Evolutionary conservation across 2,888 invertebrate species (phyloP), one percentile per base, ranked within the genome.

Genomic region (Zaprionus obscuricornis): DNA sequence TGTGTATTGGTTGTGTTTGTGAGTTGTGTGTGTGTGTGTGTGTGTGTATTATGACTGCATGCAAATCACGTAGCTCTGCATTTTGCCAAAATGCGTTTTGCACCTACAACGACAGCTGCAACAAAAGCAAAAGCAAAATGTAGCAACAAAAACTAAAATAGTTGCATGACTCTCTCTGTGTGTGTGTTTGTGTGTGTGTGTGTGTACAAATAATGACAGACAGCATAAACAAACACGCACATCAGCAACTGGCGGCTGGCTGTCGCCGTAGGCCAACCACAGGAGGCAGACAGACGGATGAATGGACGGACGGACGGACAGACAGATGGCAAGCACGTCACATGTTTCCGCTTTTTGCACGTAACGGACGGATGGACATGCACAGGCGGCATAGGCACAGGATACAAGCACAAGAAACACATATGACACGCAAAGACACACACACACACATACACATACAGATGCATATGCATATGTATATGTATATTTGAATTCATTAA

Each of bases 81-180:
- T 82, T 85, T 85, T 74, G 84, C 57, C 76, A 85, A 85, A 86
- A 83, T 78, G 83, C 83, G 72, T 86, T 85, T 85, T 82, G 66
- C 83, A 78, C 76, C 74, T 56, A 67, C 68, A 66, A 46, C 65
- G 54, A 51, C 60, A 68, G 72, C 54, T 64, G 51, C 56, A 55
- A 13, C 24, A 43, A 33, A 24, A 59, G 40, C 55, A 49, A 60
- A 26, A 73, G n/a, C n/a, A n/a, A n/a, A n/a, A n/a, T n/a, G n/a
- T n/a, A n/a, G n/a, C n/a, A n/a, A 66, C 60, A 65, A 46, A 58
- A 22, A 16, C 40, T 36, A n/a, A 6, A 39, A 39, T 14, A 37
- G 10, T 14, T 14, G 3, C 11, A 13, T 5, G 5, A 39, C 11
- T 20, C 39, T 27, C 14, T 14, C 18, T 13, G 31, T 39, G 47